Conservation (phyloP, 2,113 vertebrate genomes). For the Capricornis sumatraensis region DNA sequence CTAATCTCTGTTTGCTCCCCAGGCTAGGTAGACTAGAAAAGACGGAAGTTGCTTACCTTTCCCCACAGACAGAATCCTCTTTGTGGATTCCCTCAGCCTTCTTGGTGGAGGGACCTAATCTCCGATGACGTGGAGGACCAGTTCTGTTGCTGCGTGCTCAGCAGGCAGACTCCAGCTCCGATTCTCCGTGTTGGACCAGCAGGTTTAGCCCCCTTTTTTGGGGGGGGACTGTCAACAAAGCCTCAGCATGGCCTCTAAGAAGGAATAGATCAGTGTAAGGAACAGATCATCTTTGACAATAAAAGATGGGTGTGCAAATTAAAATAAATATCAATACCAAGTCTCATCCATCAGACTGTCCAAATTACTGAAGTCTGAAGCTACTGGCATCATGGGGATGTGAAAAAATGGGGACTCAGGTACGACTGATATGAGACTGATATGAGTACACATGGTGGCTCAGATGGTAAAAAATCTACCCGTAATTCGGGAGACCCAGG, state of each 20-base stretch:
- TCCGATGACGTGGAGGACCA: not conserved
- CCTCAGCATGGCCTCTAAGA: not conserved
- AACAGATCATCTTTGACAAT: not conserved
- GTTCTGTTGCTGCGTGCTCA: not conserved
- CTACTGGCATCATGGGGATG: not conserved
- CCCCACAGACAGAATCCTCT: not conserved
- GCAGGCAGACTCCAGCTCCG: not conserved
- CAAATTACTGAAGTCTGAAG: not conserved
- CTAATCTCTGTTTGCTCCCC: not conserved
- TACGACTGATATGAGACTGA: not conserved
- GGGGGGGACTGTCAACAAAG: not conserved
- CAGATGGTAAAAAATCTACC: not conserved
- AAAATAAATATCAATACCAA: not conserved
- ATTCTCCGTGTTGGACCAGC: too few relatives aligned
- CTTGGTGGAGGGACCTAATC: not conserved
- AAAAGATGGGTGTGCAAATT: not conserved
- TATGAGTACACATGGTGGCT: not conserved
- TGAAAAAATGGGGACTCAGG: not conserved
- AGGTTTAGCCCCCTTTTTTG: not conserved
- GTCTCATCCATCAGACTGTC: not conserved
- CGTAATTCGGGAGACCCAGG: not conserved
- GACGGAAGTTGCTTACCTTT: not conserved
- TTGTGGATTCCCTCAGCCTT: too few relatives aligned
- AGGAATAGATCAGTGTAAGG: not conserved
- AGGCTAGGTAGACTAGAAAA: not conserved